Conservation (phyloP, 2,888 invertebrate species). For the Synanthedon formicaeformis region DNA sequence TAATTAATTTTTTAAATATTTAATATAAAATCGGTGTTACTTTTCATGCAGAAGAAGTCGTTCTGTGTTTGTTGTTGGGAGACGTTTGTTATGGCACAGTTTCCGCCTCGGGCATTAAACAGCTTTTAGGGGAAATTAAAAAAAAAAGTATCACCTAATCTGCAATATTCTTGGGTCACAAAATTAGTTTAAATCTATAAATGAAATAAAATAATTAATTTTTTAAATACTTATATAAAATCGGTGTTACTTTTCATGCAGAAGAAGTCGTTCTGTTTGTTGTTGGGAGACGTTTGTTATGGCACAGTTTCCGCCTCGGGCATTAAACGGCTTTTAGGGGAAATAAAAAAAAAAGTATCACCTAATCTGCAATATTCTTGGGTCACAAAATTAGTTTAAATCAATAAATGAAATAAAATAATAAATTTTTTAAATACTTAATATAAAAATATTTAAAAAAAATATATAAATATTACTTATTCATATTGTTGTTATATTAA, state of each 20-base stretch:
- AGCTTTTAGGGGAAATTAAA: constrained; percentile 22
- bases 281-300: constrained; percentile 9
- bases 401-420: no score
- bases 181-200: no score
- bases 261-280: not conserved
- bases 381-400: no score
- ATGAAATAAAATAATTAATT: no score
- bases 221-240: no score
- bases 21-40: not conserved
- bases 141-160: constrained; percentile 17
- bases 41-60: not conserved
- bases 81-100: constrained; percentile 7
- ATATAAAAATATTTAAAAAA: no score
- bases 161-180: constrained; percentile 12
- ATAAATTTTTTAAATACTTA: no score
- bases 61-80: constrained; percentile 5
- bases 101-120: constrained; percentile 16
- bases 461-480: no score
- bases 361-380: constrained; percentile 15
- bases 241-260: not conserved
- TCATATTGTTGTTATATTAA: no score
- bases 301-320: constrained; percentile 9
- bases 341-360: constrained; percentile 19
- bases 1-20: no score
- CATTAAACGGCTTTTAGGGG: constrained; percentile 21